phyloP scores from a whole-genome alignment of 1,140 invertebrate genomes.

The Drosophila bocki region DNA sequence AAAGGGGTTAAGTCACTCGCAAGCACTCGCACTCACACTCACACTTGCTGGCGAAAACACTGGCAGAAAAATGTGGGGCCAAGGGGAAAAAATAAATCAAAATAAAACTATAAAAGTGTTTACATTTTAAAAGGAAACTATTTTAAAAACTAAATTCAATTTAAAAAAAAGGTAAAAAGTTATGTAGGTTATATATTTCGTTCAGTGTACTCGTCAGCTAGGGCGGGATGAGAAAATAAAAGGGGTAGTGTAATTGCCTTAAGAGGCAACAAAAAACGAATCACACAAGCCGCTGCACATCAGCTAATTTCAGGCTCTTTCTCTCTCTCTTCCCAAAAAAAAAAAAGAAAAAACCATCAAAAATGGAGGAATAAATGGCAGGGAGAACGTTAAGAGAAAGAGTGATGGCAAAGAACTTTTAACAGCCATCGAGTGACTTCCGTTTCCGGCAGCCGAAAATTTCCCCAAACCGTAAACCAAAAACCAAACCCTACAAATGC shows the following conservation, averaged over 20 bases:
- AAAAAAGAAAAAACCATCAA: background rate
- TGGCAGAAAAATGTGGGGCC: background rate
- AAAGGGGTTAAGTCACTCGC: constrained; percentile 48
- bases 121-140: background rate
- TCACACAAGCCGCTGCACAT: constrained; percentile 55
- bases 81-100: background rate
- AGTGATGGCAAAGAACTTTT: constrained; percentile 16
- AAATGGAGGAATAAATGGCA: constrained; percentile 2
- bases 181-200: background rate
- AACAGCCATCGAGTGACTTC: constrained; percentile 71
- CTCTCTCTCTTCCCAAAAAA: background rate
- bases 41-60: background rate
- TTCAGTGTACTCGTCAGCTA: background rate
- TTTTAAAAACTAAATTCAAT: too few species aligned
- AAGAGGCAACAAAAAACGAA: constrained; percentile 46
- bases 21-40: constrained; percentile 2
- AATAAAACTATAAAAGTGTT: background rate
- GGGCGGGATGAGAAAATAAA: background rate
- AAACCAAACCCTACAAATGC: constrained; percentile 27
- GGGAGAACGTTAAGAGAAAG: background rate
- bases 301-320: constrained; percentile 51
- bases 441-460: constrained; percentile 60
- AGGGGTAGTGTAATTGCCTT: constrained; percentile 47
- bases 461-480: background rate
- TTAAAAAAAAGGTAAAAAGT: background rate